A percentile compares a stretch with the other conserved stretches of the same genome.
Conservation (phyloP, 2,888 invertebrate species). For the Apamea epomidion region DNA sequence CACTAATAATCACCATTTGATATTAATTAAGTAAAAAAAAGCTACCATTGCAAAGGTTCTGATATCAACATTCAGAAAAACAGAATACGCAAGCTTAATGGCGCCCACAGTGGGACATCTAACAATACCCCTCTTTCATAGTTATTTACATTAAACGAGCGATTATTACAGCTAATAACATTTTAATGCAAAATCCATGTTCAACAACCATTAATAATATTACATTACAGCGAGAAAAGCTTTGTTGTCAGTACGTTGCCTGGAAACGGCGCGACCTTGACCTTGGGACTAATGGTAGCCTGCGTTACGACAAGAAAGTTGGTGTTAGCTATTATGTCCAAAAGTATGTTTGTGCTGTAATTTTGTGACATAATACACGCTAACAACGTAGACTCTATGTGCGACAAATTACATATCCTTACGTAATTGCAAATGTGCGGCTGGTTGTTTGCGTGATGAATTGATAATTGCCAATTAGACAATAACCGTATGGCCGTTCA, state of each 20-base stretch:
- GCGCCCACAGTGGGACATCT: slow-evolving; percentile 57
- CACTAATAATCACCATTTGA: slow-evolving; percentile 24
- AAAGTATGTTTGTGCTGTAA: slow-evolving; percentile 41
- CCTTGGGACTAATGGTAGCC: slow-evolving; percentile 68
- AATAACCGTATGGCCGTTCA: neutral
- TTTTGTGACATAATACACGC: slow-evolving; percentile 36
- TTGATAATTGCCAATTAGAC: slow-evolving; percentile 4
- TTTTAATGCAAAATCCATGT: slow-evolving; percentile 69
- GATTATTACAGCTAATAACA: slow-evolving; percentile 65
- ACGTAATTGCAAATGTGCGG: slow-evolving; percentile 1
- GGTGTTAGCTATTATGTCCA: slow-evolving; percentile 42
- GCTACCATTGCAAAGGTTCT: slow-evolving; percentile 16
- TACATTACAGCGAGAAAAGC: slow-evolving; percentile 60
- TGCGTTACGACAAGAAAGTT: slow-evolving; percentile 58
- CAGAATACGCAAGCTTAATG: slow-evolving; percentile 42
- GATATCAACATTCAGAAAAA: slow-evolving; percentile 25
- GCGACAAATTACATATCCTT: neutral
- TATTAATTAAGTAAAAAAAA: slow-evolving; percentile 21
- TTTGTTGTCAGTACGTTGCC: slow-evolving; percentile 74
- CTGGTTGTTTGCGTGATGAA: neutral
- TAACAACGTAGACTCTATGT: neutral
- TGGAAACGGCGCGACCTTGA: slow-evolving; percentile 66
- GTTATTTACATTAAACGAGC: slow-evolving; percentile 48
- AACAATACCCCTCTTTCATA: slow-evolving; percentile 27
- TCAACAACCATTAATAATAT: slow-evolving; percentile 66